Conservation (phyloP, 2,888 invertebrate species). For the Muscina levida region DNA sequence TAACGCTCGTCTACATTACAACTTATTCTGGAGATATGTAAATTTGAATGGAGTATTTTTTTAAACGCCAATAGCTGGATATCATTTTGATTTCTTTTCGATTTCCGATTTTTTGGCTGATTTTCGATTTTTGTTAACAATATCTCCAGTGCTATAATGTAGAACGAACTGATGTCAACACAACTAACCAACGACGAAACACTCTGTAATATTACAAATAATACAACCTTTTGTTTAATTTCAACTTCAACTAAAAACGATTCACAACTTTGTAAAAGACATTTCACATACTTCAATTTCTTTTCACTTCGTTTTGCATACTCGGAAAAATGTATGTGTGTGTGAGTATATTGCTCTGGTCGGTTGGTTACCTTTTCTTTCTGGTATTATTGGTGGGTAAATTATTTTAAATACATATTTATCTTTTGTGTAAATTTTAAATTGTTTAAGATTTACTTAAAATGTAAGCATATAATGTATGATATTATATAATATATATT, state of each 20-base stretch:
- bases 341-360: too few relatives aligned
- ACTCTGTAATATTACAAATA: too few relatives aligned
- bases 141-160: too few relatives aligned
- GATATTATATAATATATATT: slow-evolving; percentile 16
- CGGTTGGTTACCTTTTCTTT: slow-evolving; percentile 12
- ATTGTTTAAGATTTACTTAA: slow-evolving; percentile 31
- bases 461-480: slow-evolving; percentile 43
- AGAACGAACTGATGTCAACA: too few relatives aligned
- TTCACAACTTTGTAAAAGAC: slow-evolving; percentile 41
- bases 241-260: slow-evolving; percentile 17
- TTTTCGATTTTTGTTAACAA: too few relatives aligned
- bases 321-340: not conserved
- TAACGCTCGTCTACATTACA: too few relatives aligned
- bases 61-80: too few relatives aligned
- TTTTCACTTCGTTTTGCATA: not conserved
- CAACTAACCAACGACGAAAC: too few relatives aligned
- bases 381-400: slow-evolving; percentile 53
- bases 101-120: too few relatives aligned
- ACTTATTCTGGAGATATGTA: too few relatives aligned
- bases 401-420: slow-evolving; percentile 41
- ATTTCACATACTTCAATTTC: slow-evolving; percentile 1
- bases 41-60: too few relatives aligned
- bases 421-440: slow-evolving; percentile 1
- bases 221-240: slow-evolving; percentile 53
- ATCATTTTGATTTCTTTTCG: too few relatives aligned